Evolutionary conservation across 2,888 invertebrate genomes (phyloP).

Genomic region (Papilio elwesi): DNA sequence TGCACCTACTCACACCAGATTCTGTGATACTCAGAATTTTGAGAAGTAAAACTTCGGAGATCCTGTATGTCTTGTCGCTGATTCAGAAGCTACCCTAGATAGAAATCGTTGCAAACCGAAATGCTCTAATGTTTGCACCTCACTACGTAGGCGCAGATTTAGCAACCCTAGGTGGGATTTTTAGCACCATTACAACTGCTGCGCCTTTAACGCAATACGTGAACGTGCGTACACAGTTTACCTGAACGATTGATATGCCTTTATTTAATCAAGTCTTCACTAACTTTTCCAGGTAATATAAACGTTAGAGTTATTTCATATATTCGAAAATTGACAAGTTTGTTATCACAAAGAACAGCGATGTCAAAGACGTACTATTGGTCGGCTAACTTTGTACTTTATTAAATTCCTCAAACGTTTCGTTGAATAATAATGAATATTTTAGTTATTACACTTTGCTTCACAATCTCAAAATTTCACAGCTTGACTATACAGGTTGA

Average conservation of each 20-base stretch:
- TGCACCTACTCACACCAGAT: neutral
- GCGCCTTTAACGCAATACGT: neutral
- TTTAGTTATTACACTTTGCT: neutral
- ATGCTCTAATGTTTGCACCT: neutral
- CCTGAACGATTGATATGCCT: too few species aligned
- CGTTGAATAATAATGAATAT: neutral
- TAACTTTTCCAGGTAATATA: too few species aligned
- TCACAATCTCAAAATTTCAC: neutral
- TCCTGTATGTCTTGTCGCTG: neutral
- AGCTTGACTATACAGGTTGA: neutral
- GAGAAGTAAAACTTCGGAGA: neutral
- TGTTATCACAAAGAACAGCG: neutral
- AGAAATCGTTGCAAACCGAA: neutral
- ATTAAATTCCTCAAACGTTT: neutral
- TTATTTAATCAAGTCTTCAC: too few species aligned
- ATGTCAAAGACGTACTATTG: neutral
- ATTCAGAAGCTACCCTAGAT: neutral
- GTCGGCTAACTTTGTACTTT: neutral
- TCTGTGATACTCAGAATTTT: neutral
- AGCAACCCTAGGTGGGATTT: slow-evolving; percentile 10
- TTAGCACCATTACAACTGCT: slow-evolving; percentile 11
- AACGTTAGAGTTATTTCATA: neutral
- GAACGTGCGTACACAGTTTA: neutral
- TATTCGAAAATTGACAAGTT: neutral
- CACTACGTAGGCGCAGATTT: neutral